Conservation (phyloP, 2,797 vertebrate genomes). For the Cetoscarus ocellatus region DNA sequence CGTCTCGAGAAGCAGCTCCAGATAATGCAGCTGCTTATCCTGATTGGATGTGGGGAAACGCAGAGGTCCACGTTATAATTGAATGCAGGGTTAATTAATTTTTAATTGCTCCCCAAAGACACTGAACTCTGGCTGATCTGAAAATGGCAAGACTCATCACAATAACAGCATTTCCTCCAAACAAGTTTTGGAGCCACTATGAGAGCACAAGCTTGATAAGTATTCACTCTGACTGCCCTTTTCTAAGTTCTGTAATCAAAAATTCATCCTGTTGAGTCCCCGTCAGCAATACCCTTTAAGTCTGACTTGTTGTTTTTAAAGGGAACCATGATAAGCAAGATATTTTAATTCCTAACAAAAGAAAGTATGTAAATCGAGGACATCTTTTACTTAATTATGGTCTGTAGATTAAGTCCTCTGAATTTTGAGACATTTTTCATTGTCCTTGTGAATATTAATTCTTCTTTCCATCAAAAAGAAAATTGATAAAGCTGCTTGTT, state of each 20-base stretch:
- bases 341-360: too few relatives aligned
- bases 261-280: background rate
- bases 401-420: too few relatives aligned
- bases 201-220: background rate
- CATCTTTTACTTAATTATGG: too few relatives aligned
- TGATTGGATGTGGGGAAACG: conserved; percentile 17
- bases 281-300: background rate
- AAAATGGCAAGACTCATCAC: conserved; percentile 5
- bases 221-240: background rate
- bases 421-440: too few relatives aligned
- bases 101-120: conserved; percentile 27
- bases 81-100: conserved; percentile 20
- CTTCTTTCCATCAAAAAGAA: too few relatives aligned
- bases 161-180: background rate
- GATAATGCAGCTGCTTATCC: conserved; percentile 6
- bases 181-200: background rate
- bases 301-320: background rate
- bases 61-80: conserved; percentile 11
- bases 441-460: too few relatives aligned
- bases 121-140: conserved; percentile 6
- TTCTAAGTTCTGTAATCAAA: background rate
- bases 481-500: too few relatives aligned
- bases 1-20: background rate
- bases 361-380: too few relatives aligned
- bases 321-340: too few relatives aligned